A percentile compares a stretch with the other conserved stretches of the same genome.
These are phyloP conservation scores for Chaetops frenatus DNA, from an alignment of 2,113 vertebrate species.

Conservation along the genomic window DNA sequence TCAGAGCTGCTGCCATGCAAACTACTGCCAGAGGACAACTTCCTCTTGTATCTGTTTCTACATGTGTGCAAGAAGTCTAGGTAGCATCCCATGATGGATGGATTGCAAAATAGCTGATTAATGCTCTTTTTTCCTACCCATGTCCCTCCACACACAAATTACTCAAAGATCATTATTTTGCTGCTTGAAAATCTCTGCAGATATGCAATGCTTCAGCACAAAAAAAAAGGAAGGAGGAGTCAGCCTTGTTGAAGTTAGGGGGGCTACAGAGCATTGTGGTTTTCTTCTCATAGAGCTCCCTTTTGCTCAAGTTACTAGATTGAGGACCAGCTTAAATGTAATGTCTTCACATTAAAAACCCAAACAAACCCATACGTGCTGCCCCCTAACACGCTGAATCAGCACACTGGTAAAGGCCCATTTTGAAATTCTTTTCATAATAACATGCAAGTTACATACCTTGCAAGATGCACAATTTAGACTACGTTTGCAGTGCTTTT, in stretches of 20 bases:
- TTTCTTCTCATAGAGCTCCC: neutral
- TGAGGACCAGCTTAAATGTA: neutral
- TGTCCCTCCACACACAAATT: neutral
- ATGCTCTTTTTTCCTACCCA: neutral
- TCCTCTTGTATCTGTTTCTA: neutral
- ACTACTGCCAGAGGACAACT: neutral
- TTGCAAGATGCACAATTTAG: neutral
- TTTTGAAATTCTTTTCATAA: conserved; percentile 29
- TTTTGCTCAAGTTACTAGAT: neutral
- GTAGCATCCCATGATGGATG: neutral
- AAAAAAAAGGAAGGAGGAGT: neutral
- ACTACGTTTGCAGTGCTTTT: conserved; percentile 11
- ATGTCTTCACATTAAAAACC: neutral
- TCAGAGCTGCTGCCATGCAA: neutral
- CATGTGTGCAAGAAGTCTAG: neutral
- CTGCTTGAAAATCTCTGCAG: neutral
- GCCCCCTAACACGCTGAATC: neutral
- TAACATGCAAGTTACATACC: conserved; percentile 17
- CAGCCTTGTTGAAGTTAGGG: neutral
- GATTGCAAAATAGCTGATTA: neutral
- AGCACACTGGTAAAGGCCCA: neutral
- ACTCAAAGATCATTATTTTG: neutral
- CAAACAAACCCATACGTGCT: neutral
- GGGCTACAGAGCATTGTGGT: neutral
- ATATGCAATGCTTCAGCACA: neutral